Evolutionary conservation across 2,113 vertebrate genomes (phyloP), one percentile per base, ranked within the genome.

Genomic region (Uria lomvia): DNA sequence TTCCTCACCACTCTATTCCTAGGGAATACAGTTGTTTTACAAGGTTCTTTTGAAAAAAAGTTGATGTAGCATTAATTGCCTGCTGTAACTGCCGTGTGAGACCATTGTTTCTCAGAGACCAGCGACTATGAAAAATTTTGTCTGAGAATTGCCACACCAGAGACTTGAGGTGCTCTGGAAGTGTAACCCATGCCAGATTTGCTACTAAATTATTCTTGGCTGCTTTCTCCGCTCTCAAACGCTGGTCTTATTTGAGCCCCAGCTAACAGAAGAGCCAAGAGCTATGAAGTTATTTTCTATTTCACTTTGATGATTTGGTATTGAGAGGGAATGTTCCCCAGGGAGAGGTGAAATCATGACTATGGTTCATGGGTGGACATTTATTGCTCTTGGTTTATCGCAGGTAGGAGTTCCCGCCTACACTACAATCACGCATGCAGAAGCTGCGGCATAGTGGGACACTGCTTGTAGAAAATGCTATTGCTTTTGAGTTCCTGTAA

Each of bases 331-430:
- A 83, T 76, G 65, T 70, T 92, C 74, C 74, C 30, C 71, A 53
- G 60, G 59, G 58, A 85, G 74, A 90, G 50, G n/a, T 82, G 75
- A 87, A 93, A 88, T 90, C 62, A 94, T 90, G 88, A 72, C 89
- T 92, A 3, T 24, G 59, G 62, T 87, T 96, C 91, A 86, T 36
- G 78, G 82, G 85, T 92, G 92, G 88, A 85, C 88, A 66, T 90
- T 88, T 90, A 80, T 80, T 95, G 95, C 82, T 62, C 86, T 88
- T 80, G 32, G 49, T 94, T 88, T 94, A 90, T 70, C 88, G 82
- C 59, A 86, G 71, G 85, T 80, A 36, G 93, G 78, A 93, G 67
- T 70, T 90, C 50, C 62, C 1, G 0, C 90, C 92, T 34, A 92
- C 55, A 5, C 71, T 70, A 43, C 71, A 59, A 43, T 93, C 66